Percentiles rank a stretch among this genome's conserved stretches.
Evolutionary conservation across 2,888 invertebrate species (phyloP).

Genomic region (Drosophila ezoana): DNA sequence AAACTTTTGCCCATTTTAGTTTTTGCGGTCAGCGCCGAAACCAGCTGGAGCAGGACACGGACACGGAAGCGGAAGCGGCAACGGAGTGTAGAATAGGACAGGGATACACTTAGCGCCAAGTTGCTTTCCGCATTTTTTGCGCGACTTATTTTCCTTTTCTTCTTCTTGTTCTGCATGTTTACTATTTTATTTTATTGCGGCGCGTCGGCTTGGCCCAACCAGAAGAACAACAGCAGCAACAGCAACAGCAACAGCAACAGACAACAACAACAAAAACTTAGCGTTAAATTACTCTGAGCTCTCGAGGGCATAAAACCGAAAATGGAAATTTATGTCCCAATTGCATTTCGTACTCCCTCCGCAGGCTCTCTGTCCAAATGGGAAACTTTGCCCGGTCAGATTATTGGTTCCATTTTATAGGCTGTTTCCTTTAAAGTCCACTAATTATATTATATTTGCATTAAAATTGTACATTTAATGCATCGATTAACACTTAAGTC

Average conservation of each 20-base stretch:
- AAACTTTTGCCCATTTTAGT: conserved; percentile 58
- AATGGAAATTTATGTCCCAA: conserved; percentile 81
- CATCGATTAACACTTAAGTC: conserved; percentile 42
- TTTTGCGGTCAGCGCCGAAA: conserved; percentile 52
- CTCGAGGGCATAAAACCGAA: conserved; percentile 78
- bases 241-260: not conserved
- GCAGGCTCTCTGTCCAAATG: not conserved
- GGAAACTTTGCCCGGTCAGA: conserved; percentile 57
- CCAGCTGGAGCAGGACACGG: conserved; percentile 16
- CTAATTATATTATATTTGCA: conserved; percentile 76
- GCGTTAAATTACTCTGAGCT: conserved; percentile 78
- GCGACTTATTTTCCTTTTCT: conserved; percentile 32
- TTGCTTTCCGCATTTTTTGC: conserved; percentile 58
- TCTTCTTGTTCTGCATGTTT: conserved; percentile 62
- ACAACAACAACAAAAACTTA: conserved; percentile 64
- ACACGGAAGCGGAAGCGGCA: not conserved
- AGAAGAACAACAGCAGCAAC: conserved; percentile 18
- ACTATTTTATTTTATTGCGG: conserved; percentile 78
- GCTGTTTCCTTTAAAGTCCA: conserved; percentile 39
- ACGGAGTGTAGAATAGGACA: conserved; percentile 15
- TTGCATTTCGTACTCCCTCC: conserved; percentile 62
- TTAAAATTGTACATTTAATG: conserved; percentile 60
- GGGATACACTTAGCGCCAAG: conserved; percentile 62
- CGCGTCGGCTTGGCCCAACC: conserved; percentile 36
- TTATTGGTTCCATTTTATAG: conserved; percentile 58